Base-by-base conservation (phyloP, 1,140 invertebrate species). In the Lordiphosa mommai region DNA sequence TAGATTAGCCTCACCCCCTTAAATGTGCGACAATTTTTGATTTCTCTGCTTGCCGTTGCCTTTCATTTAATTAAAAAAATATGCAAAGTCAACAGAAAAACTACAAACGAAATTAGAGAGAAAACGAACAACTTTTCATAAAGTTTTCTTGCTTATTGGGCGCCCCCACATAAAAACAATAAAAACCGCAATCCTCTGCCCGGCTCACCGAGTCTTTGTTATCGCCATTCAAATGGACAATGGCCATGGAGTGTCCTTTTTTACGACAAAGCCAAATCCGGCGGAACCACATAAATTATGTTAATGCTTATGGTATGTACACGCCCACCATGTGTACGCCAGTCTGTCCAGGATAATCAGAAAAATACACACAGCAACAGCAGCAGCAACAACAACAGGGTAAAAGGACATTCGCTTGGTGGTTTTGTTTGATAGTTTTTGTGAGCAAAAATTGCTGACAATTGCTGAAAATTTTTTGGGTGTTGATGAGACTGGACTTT, bases 271-370 rank as follows among this genome's bases (percentile, higher is more conserved):
- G 67, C 77, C 67, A 85, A 82, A 82, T 82, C 77, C 77, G 77
- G 77, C 68, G 84, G 79, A 87, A 87, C 84, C 84, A 87, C 84
- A 87, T 87, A 87, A 87, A 87, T 87, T 87, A 87, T 87, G 84
- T 87, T 87, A 87, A 87, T 87, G 77, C 82, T 69, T 66, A 65
- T 70, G 76, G 64, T 66, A 82, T 84, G 72, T 64, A 72, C 77
- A 86, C 84, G 84, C 84, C 84, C 84, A 84, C 84, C 47, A 68
- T 64, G 61, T 66, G 60, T 44, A 63, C 36, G n/a, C n/a, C n/a
- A n/a, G 41, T 46, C 38, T 61, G 61, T 61, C 66, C 70, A 40
- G 57, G 53, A 72, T 86, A 86, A 86, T 86, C 79, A 72, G 65
- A 74, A 85, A 74, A 74, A 80, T 86, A 85, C 79, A 84, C 73